Conservation (phyloP, 2,888 invertebrate species). For the Nymphalis urticae region DNA sequence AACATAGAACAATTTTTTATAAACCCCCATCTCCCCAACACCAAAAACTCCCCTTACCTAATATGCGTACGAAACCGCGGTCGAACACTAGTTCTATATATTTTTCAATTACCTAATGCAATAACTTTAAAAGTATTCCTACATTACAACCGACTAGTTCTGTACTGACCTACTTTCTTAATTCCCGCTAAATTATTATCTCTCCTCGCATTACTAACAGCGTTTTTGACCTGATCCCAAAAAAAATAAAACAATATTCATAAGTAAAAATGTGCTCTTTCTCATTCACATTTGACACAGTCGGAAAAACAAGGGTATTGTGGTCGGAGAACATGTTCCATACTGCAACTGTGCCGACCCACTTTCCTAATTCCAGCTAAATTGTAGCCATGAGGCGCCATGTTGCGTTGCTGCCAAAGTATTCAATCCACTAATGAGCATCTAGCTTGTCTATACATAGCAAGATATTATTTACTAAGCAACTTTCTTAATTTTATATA, state of each 20-base stretch:
- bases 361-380: constrained; percentile 56
- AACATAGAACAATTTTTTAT: too few relatives aligned
- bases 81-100: not conserved
- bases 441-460: not conserved
- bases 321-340: constrained; percentile 33
- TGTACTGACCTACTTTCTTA: constrained; percentile 52
- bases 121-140: constrained; percentile 22
- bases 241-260: constrained; percentile 14
- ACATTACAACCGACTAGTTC: constrained; percentile 22
- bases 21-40: too few relatives aligned
- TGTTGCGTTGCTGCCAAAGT: constrained; percentile 27
- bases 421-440: constrained; percentile 23
- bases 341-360: constrained; percentile 41
- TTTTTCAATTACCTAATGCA: constrained; percentile 13
- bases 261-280: constrained; percentile 24
- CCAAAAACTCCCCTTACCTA: too few relatives aligned
- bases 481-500: too few relatives aligned
- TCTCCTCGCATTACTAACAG: constrained; percentile 24
- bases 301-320: constrained; percentile 32
- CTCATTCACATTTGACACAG: constrained; percentile 17
- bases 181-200: constrained; percentile 52
- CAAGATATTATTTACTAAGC: too few relatives aligned
- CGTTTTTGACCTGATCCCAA: constrained; percentile 15
- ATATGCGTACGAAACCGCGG: too few relatives aligned
- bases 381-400: constrained; percentile 42